Evolutionary conservation across 2,113 vertebrate species (phyloP).

Genomic region (Micronycteris hirsuta): DNA sequence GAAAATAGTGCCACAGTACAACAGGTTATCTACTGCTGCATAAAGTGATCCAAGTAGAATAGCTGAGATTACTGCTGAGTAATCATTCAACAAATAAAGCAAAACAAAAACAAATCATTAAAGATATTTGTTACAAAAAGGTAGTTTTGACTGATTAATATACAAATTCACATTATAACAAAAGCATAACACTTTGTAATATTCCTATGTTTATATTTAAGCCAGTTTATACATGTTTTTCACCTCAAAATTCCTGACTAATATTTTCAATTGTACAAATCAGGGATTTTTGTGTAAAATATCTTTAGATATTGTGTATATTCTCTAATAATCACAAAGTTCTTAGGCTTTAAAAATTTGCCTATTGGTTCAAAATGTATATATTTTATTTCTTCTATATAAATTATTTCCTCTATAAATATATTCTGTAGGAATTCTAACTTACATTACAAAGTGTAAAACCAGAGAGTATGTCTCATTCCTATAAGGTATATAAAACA

Average conservation of each 20-base stretch:
- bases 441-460: neutral
- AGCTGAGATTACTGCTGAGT: neutral
- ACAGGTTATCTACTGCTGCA: neutral
- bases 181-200: neutral
- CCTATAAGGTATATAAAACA: neutral
- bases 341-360: neutral
- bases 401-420: neutral
- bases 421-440: slow-evolving; percentile 8
- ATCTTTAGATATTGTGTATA: neutral
- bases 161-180: neutral
- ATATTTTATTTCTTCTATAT: neutral
- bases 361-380: neutral
- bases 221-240: neutral
- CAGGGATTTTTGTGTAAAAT: neutral
- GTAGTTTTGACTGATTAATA: neutral
- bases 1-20: neutral
- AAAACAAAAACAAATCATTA: neutral
- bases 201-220: neutral
- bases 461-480: neutral
- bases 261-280: neutral
- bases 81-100: neutral
- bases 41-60: neutral
- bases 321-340: neutral
- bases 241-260: neutral
- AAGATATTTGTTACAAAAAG: neutral